Evolutionary conservation across 2,113 vertebrate genomes (phyloP).

Genomic region (Platysternon megacephalum): DNA sequence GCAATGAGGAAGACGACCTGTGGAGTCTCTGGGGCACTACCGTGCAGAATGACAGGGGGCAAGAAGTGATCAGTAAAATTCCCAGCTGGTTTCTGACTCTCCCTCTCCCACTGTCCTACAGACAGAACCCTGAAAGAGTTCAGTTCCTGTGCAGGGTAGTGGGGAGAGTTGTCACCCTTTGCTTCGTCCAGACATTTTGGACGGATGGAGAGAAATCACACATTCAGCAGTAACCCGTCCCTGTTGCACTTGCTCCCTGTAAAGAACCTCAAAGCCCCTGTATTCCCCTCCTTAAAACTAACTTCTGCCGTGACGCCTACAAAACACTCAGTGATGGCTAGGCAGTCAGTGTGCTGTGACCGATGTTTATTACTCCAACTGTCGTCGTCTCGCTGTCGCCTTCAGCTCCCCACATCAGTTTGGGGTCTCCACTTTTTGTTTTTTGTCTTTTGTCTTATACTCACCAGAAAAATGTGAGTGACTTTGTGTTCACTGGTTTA

Average conservation of each 20-base stretch:
- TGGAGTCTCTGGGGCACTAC: background rate
- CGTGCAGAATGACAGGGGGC: background rate
- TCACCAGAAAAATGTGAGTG: background rate
- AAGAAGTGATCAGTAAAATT: background rate
- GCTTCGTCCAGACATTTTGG: background rate
- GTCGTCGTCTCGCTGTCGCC: background rate
- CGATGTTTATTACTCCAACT: background rate
- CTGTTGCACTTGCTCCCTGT: background rate
- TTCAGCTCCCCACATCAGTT: background rate
- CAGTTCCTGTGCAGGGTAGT: background rate
- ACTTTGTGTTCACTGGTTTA: background rate
- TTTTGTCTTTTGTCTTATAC: background rate
- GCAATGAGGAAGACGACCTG: fast-evolving
- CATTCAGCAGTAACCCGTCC: background rate
- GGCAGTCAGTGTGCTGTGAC: background rate
- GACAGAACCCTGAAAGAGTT: background rate
- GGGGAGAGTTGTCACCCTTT: background rate
- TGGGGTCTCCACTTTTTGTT: background rate
- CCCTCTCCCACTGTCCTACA: background rate
- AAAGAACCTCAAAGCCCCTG: background rate
- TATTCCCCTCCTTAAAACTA: background rate
- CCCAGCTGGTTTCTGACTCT: background rate
- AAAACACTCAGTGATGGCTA: background rate
- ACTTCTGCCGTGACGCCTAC: background rate
- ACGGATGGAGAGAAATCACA: background rate